phyloP scores from a whole-genome alignment of 2,113 vertebrate species.

The Sclerurus mexicanus region DNA sequence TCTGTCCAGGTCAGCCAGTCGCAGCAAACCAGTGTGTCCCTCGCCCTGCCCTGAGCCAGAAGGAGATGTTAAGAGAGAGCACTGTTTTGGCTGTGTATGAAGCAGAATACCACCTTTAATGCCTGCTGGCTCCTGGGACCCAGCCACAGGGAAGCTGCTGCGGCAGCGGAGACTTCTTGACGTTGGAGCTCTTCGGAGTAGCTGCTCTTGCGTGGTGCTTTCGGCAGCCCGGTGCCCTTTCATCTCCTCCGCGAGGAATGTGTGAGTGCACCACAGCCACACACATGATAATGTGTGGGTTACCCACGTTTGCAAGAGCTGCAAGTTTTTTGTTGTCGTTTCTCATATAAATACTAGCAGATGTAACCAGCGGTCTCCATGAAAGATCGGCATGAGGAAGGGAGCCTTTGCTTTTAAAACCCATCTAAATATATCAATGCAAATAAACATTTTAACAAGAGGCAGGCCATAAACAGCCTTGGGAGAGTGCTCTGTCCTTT shows the following conservation, averaged over 20 bases:
- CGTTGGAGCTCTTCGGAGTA: neutral
- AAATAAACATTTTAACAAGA: constrained; percentile 38
- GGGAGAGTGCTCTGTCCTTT: neutral
- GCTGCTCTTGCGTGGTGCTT: neutral
- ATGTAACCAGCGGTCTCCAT: constrained; percentile 22
- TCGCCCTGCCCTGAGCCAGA: neutral
- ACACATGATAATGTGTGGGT: constrained; percentile 39
- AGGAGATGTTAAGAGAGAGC: neutral
- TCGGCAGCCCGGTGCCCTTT: neutral
- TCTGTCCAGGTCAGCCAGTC: neutral
- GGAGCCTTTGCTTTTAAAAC: constrained; percentile 20
- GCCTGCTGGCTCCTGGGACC: neutral
- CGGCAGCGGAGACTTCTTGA: neutral
- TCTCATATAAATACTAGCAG: constrained; percentile 53
- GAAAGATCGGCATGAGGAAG: neutral
- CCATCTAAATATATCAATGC: constrained; percentile 31
- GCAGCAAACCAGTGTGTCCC: neutral
- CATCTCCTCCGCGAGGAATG: constrained; percentile 31
- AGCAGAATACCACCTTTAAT: neutral
- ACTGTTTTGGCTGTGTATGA: neutral
- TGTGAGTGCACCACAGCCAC: neutral
- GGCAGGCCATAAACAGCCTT: neutral
- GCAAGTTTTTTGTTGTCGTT: constrained; percentile 59
- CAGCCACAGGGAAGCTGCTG: neutral
- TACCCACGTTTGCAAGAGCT: constrained; percentile 60